Conservation (phyloP, 2,888 invertebrate genomes). For the Spilosoma lubricipeda region DNA sequence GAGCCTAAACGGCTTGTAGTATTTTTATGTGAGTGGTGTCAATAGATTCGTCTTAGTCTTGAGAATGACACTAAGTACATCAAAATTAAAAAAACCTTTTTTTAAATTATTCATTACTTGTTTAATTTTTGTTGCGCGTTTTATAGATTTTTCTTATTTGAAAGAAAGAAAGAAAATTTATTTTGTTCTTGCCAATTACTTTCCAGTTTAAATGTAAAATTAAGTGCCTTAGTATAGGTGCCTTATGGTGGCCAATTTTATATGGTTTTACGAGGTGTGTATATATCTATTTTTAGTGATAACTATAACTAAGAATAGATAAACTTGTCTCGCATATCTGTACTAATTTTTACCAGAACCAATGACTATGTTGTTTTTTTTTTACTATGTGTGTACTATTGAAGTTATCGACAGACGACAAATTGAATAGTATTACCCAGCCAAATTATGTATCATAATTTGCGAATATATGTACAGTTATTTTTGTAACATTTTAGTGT, state of each 20-base stretch:
- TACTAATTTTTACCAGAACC: conserved; percentile 52
- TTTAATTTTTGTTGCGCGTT: neutral
- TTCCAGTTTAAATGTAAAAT: neutral
- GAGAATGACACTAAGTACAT: too few species aligned
- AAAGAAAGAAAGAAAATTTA: too few species aligned
- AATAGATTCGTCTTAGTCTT: too few species aligned
- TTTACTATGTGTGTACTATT: conserved; percentile 50
- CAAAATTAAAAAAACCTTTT: too few species aligned
- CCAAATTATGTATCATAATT: conserved; percentile 69
- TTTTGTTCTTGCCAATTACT: neutral
- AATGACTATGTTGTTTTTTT: conserved; percentile 74
- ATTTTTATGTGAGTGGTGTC: too few species aligned
- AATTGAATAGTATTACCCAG: conserved; percentile 59
- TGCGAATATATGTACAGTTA: conserved; percentile 53
- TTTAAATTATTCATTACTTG: too few species aligned
- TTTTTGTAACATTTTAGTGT: conserved; percentile 41
- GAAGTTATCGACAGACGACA: conserved; percentile 45
- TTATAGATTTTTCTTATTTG: neutral
- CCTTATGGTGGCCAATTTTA: conserved; percentile 22
- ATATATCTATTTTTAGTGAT: too few species aligned
- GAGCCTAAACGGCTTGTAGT: too few species aligned
- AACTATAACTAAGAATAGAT: neutral
- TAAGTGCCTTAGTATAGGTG: conserved; percentile 40
- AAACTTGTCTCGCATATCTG: conserved; percentile 22
- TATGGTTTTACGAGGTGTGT: neutral